A percentile compares a stretch with the other conserved stretches of the same genome.
Conservation (phyloP, 1,140 invertebrate species). For the Drosophila bifasciata region DNA sequence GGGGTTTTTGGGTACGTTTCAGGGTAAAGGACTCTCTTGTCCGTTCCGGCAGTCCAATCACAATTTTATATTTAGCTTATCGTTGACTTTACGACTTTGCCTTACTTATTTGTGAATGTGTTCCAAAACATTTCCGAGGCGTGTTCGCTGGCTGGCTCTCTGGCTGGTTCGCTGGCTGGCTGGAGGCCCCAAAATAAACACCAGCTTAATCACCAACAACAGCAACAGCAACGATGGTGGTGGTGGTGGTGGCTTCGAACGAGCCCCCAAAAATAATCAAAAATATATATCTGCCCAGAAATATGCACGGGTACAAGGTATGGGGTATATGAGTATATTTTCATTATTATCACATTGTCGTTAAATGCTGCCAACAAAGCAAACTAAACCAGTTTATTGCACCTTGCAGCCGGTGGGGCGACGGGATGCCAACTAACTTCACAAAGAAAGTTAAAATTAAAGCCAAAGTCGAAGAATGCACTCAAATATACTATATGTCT, state of each 20-base stretch:
- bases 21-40: conserved; percentile 22
- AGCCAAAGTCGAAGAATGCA: conserved; percentile 39
- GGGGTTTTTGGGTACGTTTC: conserved; percentile 8
- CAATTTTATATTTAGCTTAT: conserved; percentile 60
- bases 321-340: conserved; percentile 45
- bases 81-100: conserved; percentile 61
- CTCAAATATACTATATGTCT: conserved; percentile 42
- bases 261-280: conserved; percentile 71
- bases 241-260: conserved; percentile 52
- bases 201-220: conserved; percentile 61
- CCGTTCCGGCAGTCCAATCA: conserved; percentile 33
- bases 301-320: conserved; percentile 13
- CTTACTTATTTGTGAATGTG: conserved; percentile 60
- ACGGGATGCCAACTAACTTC: conserved; percentile 25
- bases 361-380: conserved; percentile 52
- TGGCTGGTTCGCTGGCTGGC: conserved; percentile 10
- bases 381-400: conserved; percentile 58
- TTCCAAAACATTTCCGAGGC: conserved; percentile 61
- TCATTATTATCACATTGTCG: conserved; percentile 60
- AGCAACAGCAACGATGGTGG: too few relatives aligned
- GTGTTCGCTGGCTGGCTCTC: conserved; percentile 39
- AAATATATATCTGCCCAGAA: conserved; percentile 46
- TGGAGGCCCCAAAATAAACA: conserved; percentile 53
- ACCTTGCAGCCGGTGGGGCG: conserved; percentile 9
- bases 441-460: conserved; percentile 80